Evolutionary conservation across 2,797 vertebrate species (phyloP).

Genomic region (Malurus splendens): DNA sequence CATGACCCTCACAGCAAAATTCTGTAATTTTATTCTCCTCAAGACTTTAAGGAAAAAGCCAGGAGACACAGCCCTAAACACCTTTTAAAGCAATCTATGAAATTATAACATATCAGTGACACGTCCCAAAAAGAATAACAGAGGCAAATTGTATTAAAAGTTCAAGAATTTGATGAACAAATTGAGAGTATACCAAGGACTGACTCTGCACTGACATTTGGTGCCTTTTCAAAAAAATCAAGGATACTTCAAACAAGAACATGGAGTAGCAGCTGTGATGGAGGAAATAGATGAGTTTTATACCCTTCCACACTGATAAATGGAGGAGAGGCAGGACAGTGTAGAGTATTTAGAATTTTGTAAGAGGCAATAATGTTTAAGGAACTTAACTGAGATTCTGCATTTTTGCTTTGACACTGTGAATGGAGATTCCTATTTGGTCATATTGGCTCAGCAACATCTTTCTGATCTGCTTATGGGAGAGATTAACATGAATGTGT

Average conservation of each 20-base stretch:
- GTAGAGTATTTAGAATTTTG: not conserved
- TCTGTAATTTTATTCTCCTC: not conserved
- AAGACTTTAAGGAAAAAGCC: not conserved
- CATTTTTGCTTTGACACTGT: not conserved
- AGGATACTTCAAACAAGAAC: not conserved
- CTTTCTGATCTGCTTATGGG: not conserved
- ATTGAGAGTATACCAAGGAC: not conserved
- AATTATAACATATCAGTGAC: not conserved
- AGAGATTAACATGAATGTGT: not conserved
- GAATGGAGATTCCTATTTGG: not conserved
- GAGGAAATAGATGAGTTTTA: not conserved
- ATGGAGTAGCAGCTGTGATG: not conserved
- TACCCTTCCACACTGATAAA: not conserved
- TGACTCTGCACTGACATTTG: not conserved
- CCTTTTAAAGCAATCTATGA: not conserved
- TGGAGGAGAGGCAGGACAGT: not conserved
- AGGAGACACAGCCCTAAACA: accelerated
- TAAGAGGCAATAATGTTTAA: not conserved
- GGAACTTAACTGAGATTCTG: not conserved
- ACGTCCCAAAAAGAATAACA: not conserved
- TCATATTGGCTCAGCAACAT: not conserved
- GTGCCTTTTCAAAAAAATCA: not conserved
- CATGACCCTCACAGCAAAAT: not conserved
- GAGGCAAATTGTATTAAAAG: not conserved
- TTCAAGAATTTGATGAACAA: not conserved